Evolutionary conservation across 1,140 invertebrate species (phyloP).

Genomic region (Drosophila kohkoa): DNA sequence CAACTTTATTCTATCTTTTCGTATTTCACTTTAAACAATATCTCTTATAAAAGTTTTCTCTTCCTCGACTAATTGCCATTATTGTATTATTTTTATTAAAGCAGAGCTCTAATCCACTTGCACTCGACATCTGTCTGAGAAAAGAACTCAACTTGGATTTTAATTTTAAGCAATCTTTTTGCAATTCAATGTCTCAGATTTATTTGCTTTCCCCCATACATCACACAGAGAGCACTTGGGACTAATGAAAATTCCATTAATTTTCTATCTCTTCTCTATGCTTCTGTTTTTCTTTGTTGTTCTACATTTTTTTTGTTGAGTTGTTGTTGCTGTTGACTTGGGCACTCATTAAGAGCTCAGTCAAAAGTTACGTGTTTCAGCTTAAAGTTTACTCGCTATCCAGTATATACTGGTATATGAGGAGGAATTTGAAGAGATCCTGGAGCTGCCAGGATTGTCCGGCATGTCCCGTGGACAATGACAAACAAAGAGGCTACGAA

Average conservation of each 20-base stretch:
- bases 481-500: constrained; percentile 76
- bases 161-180: neutral
- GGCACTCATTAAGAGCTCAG: constrained; percentile 61
- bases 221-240: neutral
- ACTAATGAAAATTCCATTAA: constrained; percentile 46
- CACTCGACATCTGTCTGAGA: too few relatives aligned
- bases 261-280: constrained; percentile 1
- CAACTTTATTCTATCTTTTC: too few relatives aligned
- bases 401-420: neutral
- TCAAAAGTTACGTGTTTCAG: constrained; percentile 60
- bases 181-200: neutral
- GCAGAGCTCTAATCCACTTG: too few relatives aligned
- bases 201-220: neutral
- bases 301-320: neutral
- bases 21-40: too few relatives aligned
- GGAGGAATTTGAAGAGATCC: neutral
- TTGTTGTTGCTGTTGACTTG: constrained; percentile 14
- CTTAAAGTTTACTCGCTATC: constrained; percentile 31
- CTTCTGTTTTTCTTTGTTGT: constrained; percentile 11
- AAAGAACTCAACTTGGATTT: neutral
- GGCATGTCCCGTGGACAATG: constrained; percentile 31
- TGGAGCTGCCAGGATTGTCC: neutral
- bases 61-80: too few relatives aligned
- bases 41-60: too few relatives aligned
- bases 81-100: too few relatives aligned